Evolutionary conservation across 30 jellyfish, hydroid and myxozoan species (phyloP).

Genomic region (Clytia hemisphaerica): DNA sequence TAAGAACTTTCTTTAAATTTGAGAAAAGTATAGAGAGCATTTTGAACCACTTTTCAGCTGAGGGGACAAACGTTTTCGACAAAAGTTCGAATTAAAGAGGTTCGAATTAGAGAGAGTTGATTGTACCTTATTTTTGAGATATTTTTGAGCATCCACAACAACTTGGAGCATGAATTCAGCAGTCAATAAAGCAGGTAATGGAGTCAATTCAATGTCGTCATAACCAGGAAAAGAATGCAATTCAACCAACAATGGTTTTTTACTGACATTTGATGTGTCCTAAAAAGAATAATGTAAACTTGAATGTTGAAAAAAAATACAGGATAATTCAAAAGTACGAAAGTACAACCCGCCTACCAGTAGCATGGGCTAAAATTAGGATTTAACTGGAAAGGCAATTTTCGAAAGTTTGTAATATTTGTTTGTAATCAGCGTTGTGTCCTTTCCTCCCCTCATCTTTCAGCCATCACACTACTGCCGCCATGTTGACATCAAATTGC

Average conservation of each 20-base stretch:
- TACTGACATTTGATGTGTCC: conserved; percentile 12
- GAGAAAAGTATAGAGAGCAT: neutral
- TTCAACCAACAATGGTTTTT: conserved; percentile 79
- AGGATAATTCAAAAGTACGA: too few species aligned
- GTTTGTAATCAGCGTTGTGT: too few species aligned
- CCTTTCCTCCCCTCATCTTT: too few species aligned
- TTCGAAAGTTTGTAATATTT: too few species aligned
- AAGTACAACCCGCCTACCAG: too few species aligned
- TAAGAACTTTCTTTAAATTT: neutral
- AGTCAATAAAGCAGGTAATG: conserved; percentile 44
- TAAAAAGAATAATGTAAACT: too few species aligned
- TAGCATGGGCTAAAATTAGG: too few species aligned
- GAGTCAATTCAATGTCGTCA: conserved; percentile 38
- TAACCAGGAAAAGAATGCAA: conserved; percentile 73
- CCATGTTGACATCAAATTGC: too few species aligned
- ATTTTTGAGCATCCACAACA: conserved; percentile 54
- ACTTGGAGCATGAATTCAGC: conserved; percentile 17
- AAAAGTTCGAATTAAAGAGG: neutral
- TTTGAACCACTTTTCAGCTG: neutral
- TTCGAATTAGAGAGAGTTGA: too few species aligned
- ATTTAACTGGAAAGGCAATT: too few species aligned
- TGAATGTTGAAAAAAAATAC: too few species aligned
- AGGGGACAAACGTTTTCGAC: neutral
- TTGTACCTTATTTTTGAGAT: conserved; percentile 60
- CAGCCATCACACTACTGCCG: too few species aligned